Base-by-base conservation (phyloP, 2,888 invertebrate genomes). In the Atherix ibis region DNA sequence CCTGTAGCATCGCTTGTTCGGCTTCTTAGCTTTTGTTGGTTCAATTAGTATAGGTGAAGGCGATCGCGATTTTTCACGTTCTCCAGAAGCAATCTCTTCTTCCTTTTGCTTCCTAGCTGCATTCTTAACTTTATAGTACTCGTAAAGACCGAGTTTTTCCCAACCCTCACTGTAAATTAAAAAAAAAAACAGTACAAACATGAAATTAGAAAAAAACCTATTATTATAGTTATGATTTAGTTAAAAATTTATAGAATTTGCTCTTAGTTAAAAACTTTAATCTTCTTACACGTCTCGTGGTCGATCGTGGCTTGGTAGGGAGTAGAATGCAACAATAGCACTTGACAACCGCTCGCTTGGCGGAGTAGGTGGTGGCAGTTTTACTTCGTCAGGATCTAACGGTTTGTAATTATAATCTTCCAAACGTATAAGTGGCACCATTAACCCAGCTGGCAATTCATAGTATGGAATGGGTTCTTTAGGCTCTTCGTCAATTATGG, bases 111-210 rank as follows among this genome's bases (percentile, higher is more conserved):
- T 87, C 45, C 79, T 76, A 2, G 92, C 89, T 39, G 77, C 73
- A 58, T 89, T 85, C 63, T 97, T 98, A 5, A 91, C 88, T 64
- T 91, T 89, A 64, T 89, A 95, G 64, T 92, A 98, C 63, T 98
- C 97, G 59, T 92, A 94, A 35, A 98, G 68, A 41, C 92, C 95
- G 51, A 95, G 68, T 62, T 91, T 91, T 60, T 98, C 98, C 97
- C 97, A 98, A 18, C 97, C 97, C 61, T 97, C 95, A 59, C 81
- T 81, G 57, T 35, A 63, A 52, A 31, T 38, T 26, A 31, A n/a
- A 44, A 35, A 13, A 38, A 35, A 2, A 17, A 24, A 12, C 18
- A n/a, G 10, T 10, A 10, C n/a, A 13, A 15, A 16, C 8, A 29
- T 27, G 27, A 9, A 27, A 30, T 34, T 24, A 31, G 18, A 30